Evolutionary conservation across 1,140 invertebrate species (phyloP).

Genomic region (Pachyrhynchus sulphureomaculatus): DNA sequence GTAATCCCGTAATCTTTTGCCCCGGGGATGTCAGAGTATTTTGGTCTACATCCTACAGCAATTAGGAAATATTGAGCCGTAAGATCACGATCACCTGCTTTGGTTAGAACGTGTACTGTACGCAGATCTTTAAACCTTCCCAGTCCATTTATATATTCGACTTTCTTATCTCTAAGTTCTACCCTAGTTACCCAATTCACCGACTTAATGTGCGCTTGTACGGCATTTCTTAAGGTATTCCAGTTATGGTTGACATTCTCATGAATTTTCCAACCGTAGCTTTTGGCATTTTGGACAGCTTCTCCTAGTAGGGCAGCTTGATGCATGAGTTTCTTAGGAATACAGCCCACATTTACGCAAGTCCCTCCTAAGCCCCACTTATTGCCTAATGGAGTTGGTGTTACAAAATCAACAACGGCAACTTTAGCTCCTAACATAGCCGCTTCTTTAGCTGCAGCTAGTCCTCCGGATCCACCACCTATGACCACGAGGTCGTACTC

Average conservation of each 20-base stretch:
- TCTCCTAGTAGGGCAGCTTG: conserved; percentile 87
- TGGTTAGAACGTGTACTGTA: conserved; percentile 72
- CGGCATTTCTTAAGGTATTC: conserved; percentile 66
- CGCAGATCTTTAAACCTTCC: conserved; percentile 82
- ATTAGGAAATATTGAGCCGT: conserved; percentile 86
- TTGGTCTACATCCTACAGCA: conserved; percentile 89
- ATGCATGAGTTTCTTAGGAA: conserved; percentile 97
- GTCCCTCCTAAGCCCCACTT: conserved; percentile 94
- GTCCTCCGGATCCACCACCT: conserved; percentile 92
- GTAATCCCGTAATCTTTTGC: conserved; percentile 88
- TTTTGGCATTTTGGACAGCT: conserved; percentile 68
- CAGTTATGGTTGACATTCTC: conserved; percentile 70
- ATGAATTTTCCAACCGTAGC: conserved; percentile 80
- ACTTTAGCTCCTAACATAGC: conserved; percentile 82
- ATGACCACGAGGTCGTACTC: conserved; percentile 92
- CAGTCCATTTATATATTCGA: conserved; percentile 90
- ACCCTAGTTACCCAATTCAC: conserved; percentile 90
- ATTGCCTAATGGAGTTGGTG: conserved; percentile 79
- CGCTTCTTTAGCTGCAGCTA: conserved; percentile 92
- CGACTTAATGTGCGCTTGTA: conserved; percentile 88
- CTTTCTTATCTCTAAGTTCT: conserved; percentile 81
- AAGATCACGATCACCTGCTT: conserved; percentile 72
- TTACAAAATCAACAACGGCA: conserved; percentile 89
- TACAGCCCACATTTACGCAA: conserved; percentile 98
- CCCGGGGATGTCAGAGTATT: conserved; percentile 83